phyloP scores from a whole-genome alignment of 2,113 vertebrate genomes.

The Oceanodroma tethys region DNA sequence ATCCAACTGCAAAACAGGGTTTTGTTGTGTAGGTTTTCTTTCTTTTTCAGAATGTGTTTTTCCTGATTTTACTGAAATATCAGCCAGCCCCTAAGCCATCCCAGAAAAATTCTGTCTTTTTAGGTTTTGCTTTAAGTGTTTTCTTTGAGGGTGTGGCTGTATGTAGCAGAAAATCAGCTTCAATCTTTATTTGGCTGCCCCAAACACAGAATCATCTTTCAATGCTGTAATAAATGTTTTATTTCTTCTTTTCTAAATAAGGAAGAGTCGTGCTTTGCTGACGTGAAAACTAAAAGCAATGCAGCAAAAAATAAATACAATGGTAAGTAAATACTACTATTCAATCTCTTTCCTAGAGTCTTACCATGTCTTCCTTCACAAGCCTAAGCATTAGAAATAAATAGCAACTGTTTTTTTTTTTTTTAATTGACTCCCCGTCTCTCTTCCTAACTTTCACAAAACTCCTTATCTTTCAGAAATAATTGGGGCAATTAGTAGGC shows the following conservation, averaged over 20 bases:
- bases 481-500: not conserved
- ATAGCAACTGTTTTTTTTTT: not conserved
- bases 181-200: not conserved
- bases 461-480: not conserved
- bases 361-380: not conserved
- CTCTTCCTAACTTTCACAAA: not conserved
- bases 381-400: not conserved
- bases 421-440: not conserved
- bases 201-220: not conserved
- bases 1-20: not conserved
- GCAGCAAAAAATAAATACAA: not conserved
- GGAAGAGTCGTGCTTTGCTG: not conserved
- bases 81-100: too few relatives aligned
- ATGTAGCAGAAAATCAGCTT: not conserved
- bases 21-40: rapidly evolving
- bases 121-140: not conserved
- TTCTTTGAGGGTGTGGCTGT: not conserved
- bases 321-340: not conserved
- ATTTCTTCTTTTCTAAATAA: not conserved
- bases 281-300: not conserved
- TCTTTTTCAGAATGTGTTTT: not conserved
- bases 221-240: not conserved
- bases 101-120: not conserved
- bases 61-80: not conserved
- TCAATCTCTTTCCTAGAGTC: not conserved